phyloP scores from a whole-genome alignment of 2,888 invertebrate genomes.

The Griposia aprilina region DNA sequence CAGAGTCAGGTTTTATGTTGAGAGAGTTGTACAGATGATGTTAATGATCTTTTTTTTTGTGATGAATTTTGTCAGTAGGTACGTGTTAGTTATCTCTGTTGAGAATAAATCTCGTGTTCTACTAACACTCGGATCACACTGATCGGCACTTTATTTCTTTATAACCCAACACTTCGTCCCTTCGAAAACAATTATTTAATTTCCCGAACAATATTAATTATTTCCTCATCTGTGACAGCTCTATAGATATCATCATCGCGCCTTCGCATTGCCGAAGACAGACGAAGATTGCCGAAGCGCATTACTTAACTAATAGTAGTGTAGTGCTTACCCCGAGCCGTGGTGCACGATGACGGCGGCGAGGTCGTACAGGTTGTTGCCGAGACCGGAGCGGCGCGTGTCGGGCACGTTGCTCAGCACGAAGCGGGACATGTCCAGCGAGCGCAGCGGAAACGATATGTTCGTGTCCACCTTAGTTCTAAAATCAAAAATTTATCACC shows the following conservation, averaged over 20 bases:
- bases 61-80: neutral
- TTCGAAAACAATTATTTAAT: too few species aligned
- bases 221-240: neutral
- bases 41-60: too few species aligned
- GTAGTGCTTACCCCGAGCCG: conserved; percentile 92
- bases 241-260: neutral
- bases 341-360: conserved; percentile 96
- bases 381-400: conserved; percentile 91
- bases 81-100: neutral
- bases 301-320: neutral
- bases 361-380: conserved; percentile 93
- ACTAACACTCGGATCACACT: too few species aligned
- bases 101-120: too few species aligned
- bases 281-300: neutral
- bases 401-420: conserved; percentile 92
- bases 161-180: too few species aligned
- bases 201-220: neutral
- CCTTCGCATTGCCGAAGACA: neutral
- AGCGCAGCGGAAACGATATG: conserved; percentile 94
- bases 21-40: too few species aligned
- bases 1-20: too few species aligned
- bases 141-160: too few species aligned
- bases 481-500: conserved; percentile 23
- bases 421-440: conserved; percentile 95
- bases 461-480: conserved; percentile 94